These are phyloP conservation scores for Aleadryas rufinucha DNA, from an alignment of 2,113 vertebrate genomes.

Conservation along the genomic window DNA sequence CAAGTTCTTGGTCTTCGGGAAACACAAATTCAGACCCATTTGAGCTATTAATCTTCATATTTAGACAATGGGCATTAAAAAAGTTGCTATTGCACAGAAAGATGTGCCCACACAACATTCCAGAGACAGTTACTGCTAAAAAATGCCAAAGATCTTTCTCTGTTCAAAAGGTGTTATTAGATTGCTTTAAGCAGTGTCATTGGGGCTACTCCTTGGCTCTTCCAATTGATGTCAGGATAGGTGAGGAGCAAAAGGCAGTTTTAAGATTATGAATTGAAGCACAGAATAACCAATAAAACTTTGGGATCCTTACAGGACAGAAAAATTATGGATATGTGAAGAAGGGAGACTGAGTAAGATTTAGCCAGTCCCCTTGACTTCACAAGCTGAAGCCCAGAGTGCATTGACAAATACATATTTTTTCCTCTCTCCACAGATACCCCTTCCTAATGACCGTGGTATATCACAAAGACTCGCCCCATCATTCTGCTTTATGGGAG, in stretches of 20 bases:
- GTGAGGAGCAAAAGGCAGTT: neutral
- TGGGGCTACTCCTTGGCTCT: neutral
- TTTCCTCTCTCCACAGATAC: neutral
- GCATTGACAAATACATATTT: neutral
- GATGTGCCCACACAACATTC: neutral
- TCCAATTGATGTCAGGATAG: neutral
- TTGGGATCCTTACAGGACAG: neutral
- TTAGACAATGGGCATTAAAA: neutral
- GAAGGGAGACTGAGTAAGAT: neutral
- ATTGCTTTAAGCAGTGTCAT: neutral
- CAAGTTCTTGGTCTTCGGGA: neutral
- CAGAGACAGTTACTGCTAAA: neutral
- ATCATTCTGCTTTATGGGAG: neutral
- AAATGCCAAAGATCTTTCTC: neutral
- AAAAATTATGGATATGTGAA: neutral
- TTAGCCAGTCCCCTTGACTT: neutral
- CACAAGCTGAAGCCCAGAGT: neutral
- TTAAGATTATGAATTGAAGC: neutral
- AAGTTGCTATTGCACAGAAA: neutral
- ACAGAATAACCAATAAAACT: neutral
- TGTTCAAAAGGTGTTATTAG: neutral
- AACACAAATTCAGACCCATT: neutral
- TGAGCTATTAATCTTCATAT: neutral
- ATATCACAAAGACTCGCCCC: neutral
- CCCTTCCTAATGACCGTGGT: neutral